Percentiles rank a stretch among this genome's conserved stretches.
Conservation (phyloP, 53 echinoderm and acorn worm genomes). For the Temnopleurus reevesii region DNA sequence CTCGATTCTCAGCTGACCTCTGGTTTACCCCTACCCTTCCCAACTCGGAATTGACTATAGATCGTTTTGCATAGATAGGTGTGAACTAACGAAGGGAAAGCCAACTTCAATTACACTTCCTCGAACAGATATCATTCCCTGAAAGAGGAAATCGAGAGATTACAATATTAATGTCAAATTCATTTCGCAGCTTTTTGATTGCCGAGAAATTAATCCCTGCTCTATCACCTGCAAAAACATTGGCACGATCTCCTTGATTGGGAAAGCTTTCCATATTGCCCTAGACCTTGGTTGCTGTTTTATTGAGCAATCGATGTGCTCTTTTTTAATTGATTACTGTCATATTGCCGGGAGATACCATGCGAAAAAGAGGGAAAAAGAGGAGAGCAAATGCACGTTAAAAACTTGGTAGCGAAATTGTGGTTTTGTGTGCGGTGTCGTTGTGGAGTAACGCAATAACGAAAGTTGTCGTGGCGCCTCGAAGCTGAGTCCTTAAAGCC, state of each 20-base stretch:
- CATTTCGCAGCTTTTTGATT: background rate
- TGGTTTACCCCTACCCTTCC: background rate
- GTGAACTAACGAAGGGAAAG: background rate
- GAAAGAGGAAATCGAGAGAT: background rate
- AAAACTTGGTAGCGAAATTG: background rate
- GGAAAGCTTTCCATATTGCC: background rate
- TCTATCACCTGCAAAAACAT: constrained; percentile 5
- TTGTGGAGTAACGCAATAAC: background rate
- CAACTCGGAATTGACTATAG: no score
- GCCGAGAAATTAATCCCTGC: background rate
- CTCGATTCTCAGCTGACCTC: background rate
- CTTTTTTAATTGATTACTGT: constrained; percentile 7
- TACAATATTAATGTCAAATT: background rate
- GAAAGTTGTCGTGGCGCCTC: background rate
- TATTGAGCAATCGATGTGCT: background rate
- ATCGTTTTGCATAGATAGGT: no score
- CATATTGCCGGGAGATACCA: background rate
- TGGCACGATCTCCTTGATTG: background rate
- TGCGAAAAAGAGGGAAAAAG: background rate
- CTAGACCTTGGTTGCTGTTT: constrained; percentile 11
- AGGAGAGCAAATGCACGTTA: background rate
- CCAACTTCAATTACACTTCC: background rate
- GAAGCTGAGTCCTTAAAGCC: background rate
- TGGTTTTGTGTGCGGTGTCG: background rate
- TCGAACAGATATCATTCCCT: background rate